phyloP scores from a whole-genome alignment of 2,113 vertebrate genomes.

The Laticauda colubrina region DNA sequence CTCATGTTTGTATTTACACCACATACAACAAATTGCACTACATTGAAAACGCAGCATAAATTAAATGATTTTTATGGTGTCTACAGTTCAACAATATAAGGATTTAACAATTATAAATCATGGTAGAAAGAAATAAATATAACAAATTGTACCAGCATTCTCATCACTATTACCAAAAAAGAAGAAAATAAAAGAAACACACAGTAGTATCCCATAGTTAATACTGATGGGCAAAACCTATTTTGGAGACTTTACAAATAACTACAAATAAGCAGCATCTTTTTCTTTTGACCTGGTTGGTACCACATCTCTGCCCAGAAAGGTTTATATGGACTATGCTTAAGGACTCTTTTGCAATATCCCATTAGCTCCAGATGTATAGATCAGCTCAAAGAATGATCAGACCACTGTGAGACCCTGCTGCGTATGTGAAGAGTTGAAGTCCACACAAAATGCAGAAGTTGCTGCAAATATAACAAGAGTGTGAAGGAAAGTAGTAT shows the following conservation, averaged over 20 bases:
- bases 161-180: conserved; percentile 68
- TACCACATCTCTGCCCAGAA: background rate
- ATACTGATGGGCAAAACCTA: conserved; percentile 74
- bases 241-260: conserved; percentile 52
- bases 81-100: conserved; percentile 71
- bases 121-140: conserved; percentile 84
- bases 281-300: background rate
- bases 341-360: background rate
- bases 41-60: conserved; percentile 80
- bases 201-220: conserved; percentile 80
- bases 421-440: background rate
- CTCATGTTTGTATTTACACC: conserved; percentile 82
- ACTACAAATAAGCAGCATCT: background rate
- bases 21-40: conserved; percentile 77
- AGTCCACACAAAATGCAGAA: background rate
- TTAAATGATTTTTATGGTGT: conserved; percentile 74
- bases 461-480: background rate
- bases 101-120: conserved; percentile 75
- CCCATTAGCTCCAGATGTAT: background rate
- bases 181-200: conserved; percentile 48
- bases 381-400: background rate
- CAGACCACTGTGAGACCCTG: background rate
- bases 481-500: background rate
- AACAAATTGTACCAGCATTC: conserved; percentile 72
- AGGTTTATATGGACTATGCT: background rate